These are phyloP conservation scores for Salticus scenicus DNA, from an alignment of 2,888 invertebrate species.

Conservation along the genomic window DNA sequence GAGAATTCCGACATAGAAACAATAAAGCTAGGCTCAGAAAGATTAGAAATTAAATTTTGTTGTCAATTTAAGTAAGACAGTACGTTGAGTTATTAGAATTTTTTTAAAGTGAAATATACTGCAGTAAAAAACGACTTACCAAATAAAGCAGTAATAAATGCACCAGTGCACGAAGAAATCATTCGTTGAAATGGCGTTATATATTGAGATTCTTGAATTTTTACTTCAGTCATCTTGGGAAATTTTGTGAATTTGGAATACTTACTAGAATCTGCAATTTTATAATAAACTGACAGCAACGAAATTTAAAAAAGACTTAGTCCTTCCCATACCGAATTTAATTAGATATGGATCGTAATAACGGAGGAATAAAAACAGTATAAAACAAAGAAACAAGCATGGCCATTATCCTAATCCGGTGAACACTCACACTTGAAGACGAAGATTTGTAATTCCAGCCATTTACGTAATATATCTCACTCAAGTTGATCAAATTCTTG, in stretches of 20 bases:
- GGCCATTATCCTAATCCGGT: not conserved
- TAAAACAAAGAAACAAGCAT: conserved; percentile 43
- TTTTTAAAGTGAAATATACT: too few species aligned
- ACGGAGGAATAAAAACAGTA: conserved; percentile 44
- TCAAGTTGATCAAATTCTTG: too few species aligned
- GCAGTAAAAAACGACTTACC: conserved; percentile 34
- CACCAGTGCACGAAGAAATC: conserved; percentile 62
- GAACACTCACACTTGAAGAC: too few species aligned
- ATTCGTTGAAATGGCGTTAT: conserved; percentile 58
- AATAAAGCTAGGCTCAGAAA: too few species aligned
- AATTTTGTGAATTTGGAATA: not conserved
- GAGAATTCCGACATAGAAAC: too few species aligned
- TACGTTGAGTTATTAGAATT: too few species aligned
- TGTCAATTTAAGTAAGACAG: too few species aligned
- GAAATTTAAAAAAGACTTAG: not conserved
- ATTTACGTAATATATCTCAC: too few species aligned
- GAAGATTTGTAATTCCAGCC: too few species aligned
- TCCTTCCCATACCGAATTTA: conserved; percentile 31
- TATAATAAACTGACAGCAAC: not conserved
- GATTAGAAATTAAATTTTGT: too few species aligned
- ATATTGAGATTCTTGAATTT: conserved; percentile 10
- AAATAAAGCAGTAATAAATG: conserved; percentile 56
- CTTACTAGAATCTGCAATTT: not conserved
- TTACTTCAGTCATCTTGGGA: conserved; percentile 43
- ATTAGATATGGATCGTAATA: conserved; percentile 27